Base-by-base conservation (phyloP, 2,888 invertebrate species). In the Scaptomyza tumidula region DNA sequence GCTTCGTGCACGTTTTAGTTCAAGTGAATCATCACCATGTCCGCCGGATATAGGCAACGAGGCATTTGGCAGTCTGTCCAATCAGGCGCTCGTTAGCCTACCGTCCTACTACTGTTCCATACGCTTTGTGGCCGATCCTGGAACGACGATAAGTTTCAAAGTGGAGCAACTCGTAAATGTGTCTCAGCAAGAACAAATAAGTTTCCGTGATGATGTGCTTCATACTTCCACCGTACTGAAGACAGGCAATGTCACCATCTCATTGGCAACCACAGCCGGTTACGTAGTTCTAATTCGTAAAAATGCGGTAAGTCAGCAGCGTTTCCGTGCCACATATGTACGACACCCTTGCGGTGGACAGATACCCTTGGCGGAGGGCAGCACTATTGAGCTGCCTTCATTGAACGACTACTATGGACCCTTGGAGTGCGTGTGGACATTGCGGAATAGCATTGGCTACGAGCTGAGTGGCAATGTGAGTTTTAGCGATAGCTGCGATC, bases 401-500 rank as follows among this genome's bases (percentile, higher is more conserved):
- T 79, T 91, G 41, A 35, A 35, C 0, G 27, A 33, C 0, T 50
- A 61, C 11, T 78, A 81, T 14, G 90, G 89, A 11, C 90, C 93
- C 0, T 82, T 95, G 13, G 94, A 95, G 82, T 98, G 98, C 90
- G 93, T 94, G 0, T 98, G 97, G 97, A 86, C 93, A 24, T 84
- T 96, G 0, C 11, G 0, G 0, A 41, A 24, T 0, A 16, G 5
- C n/a, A 14, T 16, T 1, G 73, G 75, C 11, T 90, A 92, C 43
- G 67, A 91, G 75, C 61, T 95, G 3, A 89, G 86, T 1, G 91
- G 93, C 0, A 93, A 92, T 63, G 90, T 95, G 31, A 93, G 93
- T 71, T 92, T 95, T 50, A 93, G 93, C 14, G 90, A 92, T 19
- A 92, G 93, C 50, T 96, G 96, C 82, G 93, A 93, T 37, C 92